These are phyloP conservation scores for Cichladusa arquata DNA, from an alignment of 2,113 vertebrate genomes.

Conservation along the genomic window DNA sequence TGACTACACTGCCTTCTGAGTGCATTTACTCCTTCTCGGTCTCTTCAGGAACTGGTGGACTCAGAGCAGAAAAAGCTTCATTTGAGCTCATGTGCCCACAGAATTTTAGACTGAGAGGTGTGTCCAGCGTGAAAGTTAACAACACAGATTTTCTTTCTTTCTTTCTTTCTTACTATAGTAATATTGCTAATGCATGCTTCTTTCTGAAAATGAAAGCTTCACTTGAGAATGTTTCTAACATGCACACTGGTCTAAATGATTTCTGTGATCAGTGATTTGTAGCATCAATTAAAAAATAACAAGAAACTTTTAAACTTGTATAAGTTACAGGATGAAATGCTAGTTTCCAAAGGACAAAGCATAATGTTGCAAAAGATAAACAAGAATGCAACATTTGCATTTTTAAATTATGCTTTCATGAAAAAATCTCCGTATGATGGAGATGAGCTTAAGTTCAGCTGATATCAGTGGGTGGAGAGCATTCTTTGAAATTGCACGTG, in stretches of 20 bases:
- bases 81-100: background rate
- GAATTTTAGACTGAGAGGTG: background rate
- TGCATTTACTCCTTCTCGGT: background rate
- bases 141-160: background rate
- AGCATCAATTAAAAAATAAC: background rate
- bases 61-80: background rate
- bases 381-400: background rate
- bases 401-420: background rate
- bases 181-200: background rate
- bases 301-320: background rate
- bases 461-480: background rate
- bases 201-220: background rate
- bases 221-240: background rate
- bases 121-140: rapidly evolving
- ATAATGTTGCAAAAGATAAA: background rate
- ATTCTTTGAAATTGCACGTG: background rate
- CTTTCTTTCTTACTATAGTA: background rate
- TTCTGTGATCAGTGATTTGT: background rate
- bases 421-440: background rate
- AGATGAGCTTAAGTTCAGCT: background rate
- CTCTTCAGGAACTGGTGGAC: background rate
- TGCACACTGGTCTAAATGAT: background rate
- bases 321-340: background rate
- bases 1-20: background rate
- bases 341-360: background rate